Percentiles rank a stretch among this genome's conserved stretches.
These are phyloP conservation scores for Hymenopus coronatus DNA, from an alignment of 2,888 invertebrate species.

Conservation along the genomic window DNA sequence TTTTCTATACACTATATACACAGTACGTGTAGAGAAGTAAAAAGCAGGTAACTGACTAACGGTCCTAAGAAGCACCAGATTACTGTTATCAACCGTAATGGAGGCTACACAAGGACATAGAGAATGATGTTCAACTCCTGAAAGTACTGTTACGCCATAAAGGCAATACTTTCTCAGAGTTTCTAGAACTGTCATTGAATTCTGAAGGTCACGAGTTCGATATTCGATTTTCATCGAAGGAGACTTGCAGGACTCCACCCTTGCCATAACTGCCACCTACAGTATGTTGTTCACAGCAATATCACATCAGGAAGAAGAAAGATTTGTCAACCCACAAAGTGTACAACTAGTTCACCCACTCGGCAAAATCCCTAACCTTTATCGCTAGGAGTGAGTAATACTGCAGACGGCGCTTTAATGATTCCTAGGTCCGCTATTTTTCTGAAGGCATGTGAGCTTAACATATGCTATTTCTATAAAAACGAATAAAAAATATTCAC, in stretches of 20 bases:
- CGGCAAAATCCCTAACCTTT: background rate
- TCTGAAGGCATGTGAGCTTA: background rate
- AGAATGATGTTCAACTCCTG: too few relatives aligned
- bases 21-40: too few relatives aligned
- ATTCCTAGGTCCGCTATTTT: background rate
- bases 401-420: background rate
- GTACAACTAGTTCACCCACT: constrained; percentile 11
- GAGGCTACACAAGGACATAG: too few relatives aligned
- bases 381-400: background rate
- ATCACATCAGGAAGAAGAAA: background rate
- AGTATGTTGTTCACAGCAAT: background rate
- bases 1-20: too few relatives aligned
- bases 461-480: too few relatives aligned
- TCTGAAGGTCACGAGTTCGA: background rate
- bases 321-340: background rate
- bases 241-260: background rate
- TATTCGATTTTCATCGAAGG: background rate
- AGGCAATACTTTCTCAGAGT: background rate
- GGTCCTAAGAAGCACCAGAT: too few relatives aligned
- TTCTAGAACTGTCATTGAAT: background rate
- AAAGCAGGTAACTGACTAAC: too few relatives aligned
- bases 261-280: background rate
- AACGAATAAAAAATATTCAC: too few relatives aligned
- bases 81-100: too few relatives aligned
- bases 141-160: background rate